Percentiles rank a stretch among this genome's conserved stretches.
These are phyloP conservation scores for Catharus ustulatus DNA, from an alignment of 2,797 vertebrate genomes.

Conservation along the genomic window DNA sequence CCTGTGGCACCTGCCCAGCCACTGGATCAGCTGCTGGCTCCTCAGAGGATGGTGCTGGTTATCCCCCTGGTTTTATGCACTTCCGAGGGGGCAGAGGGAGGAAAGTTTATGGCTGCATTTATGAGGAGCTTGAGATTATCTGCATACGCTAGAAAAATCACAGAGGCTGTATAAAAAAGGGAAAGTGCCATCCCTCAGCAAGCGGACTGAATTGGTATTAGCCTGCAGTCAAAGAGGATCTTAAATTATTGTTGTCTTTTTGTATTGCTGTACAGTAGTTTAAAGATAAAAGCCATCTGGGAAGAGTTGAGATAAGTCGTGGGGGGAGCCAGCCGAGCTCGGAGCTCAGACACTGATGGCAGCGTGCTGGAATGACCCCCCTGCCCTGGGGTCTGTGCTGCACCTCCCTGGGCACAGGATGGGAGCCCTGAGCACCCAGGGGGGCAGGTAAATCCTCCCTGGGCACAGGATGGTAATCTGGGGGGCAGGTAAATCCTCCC, in stretches of 20 bases:
- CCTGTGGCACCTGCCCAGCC: neutral
- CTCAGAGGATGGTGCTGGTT: neutral
- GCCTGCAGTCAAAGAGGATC: constrained; percentile 53
- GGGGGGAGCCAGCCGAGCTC: neutral
- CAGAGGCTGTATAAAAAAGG: constrained; percentile 14
- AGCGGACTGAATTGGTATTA: neutral
- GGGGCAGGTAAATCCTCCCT: too few species aligned
- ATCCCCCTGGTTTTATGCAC: constrained; percentile 20
- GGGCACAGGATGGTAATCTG: too few species aligned
- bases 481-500: too few species aligned
- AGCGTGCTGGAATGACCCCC: neutral
- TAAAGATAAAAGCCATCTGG: constrained; percentile 57
- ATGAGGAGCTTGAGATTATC: constrained; percentile 58
- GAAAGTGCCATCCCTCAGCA: constrained; percentile 26
- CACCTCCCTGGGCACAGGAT: neutral
- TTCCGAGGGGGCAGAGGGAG: neutral
- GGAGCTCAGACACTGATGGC: neutral
- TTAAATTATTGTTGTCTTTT: constrained; percentile 60
- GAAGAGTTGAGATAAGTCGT: constrained; percentile 41
- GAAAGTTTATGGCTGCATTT: constrained; percentile 40
- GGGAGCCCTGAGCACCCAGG: neutral
- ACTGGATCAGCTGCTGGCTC: neutral
- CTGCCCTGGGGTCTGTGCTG: neutral
- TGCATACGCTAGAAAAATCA: constrained; percentile 48
- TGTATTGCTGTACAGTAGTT: constrained; percentile 36